phyloP scores from a whole-genome alignment of 2,113 vertebrate species.

The Edolisoma coerulescens region DNA sequence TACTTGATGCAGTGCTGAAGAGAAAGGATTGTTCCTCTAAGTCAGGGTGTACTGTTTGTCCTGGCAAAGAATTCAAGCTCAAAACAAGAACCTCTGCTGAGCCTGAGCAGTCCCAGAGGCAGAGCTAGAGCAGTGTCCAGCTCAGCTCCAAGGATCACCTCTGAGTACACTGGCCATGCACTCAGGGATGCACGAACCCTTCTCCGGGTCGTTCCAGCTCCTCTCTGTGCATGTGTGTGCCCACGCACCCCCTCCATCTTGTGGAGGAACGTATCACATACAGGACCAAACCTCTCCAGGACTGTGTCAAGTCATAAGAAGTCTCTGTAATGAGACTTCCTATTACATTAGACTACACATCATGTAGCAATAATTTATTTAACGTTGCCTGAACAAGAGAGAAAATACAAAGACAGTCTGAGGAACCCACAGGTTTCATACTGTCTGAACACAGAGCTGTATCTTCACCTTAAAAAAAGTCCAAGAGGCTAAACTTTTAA shows the following conservation, averaged over 20 bases:
- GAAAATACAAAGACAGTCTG: background rate
- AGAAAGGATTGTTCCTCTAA: background rate
- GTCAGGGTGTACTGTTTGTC: background rate
- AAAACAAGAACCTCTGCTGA: background rate
- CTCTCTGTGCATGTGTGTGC: background rate
- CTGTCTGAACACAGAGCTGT: background rate
- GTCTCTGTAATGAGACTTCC: background rate
- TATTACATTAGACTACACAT: background rate
- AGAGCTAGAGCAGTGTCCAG: background rate
- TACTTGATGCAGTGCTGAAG: background rate
- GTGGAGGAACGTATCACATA: background rate
- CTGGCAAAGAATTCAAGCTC: background rate
- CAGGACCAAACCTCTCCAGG: background rate
- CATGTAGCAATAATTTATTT: background rate
- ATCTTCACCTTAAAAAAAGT: background rate
- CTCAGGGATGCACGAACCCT: background rate
- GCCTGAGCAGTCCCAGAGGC: background rate
- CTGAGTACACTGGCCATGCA: background rate
- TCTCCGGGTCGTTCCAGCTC: background rate
- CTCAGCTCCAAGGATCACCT: accelerated
- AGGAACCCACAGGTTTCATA: background rate
- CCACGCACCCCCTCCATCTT: accelerated
- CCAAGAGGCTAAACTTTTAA: background rate
- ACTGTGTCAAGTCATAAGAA: background rate
- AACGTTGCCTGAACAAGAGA: background rate